Conservation (phyloP, 2,797 vertebrate genomes). For the Anguilla megastoma region DNA sequence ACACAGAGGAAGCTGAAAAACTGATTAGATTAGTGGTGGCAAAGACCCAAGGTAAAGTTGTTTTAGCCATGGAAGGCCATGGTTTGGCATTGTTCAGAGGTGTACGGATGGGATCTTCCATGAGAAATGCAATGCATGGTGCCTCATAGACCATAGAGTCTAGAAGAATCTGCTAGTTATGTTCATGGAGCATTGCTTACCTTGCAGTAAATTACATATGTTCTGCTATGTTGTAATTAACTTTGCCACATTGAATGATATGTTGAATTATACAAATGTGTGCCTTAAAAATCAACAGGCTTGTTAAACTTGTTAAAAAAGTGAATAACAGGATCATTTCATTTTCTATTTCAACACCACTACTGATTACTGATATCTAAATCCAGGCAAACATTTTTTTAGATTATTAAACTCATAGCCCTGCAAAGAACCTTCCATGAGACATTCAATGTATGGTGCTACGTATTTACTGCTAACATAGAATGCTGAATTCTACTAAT, state of each 20-base stretch:
- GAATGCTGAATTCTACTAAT: conserved; percentile 33
- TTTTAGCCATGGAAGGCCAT: conserved; percentile 27
- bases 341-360: no score
- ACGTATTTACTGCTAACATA: background rate
- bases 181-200: background rate
- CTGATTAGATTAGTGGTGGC: conserved; percentile 43
- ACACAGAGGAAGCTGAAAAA: conserved; percentile 38
- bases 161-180: background rate
- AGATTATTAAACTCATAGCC: no score
- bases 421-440: no score
- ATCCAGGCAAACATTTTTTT: no score
- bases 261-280: conserved; percentile 31
- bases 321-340: no score
- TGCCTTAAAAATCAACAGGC: no score
- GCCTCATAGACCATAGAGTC: background rate
- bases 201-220: background rate
- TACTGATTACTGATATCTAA: no score
- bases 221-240: background rate
- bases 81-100: conserved; percentile 20
- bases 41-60: conserved; percentile 38
- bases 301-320: no score
- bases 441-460: no score
- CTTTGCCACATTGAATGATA: background rate
- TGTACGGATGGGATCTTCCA: background rate
- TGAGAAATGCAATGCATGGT: background rate